Base-by-base conservation (phyloP, 2,797 vertebrate species). In the Sebastes steindachneri region DNA sequence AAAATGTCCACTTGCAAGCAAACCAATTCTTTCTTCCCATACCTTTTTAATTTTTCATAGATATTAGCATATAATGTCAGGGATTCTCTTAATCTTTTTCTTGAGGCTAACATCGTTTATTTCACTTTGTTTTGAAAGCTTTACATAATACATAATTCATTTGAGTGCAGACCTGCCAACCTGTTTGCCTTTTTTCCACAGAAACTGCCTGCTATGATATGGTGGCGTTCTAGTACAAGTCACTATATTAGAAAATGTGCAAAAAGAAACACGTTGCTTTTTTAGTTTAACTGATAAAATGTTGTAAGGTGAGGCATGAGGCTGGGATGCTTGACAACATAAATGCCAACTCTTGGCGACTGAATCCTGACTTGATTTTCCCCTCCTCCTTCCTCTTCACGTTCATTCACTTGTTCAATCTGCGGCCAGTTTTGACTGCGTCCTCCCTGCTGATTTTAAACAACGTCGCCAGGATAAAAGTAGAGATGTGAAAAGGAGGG, bases 81-180 rank as follows among this genome's bases (percentile, higher is more conserved):
- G 68, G 51, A 77, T 80, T 65, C n/a, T 72, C 76, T 45, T 82
- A 21, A 75, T 78, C 45, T 59, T 60, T 77, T 79, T 78, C 72
- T 83, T 64, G 21, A 63, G 75, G 53, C 59, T 67, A 64, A 74
- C 51, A 73, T 84, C 9, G 5, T 89, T 84, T 82, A 69, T 89
- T 82, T 73, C 28, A 69, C 23, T 76, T 83, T 84, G 68, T 73
- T 83, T 77, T 64, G 51, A 85, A 86, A 68, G 37, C 72, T 82
- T 86, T 82, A 84, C 71, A 80, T 79, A 65, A 86, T 81, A 17
- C 67, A 81, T 84, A 77, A 87, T 82, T 86, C 73, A 83, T 89
- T 81, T 51, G 21, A 62, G 57, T 68, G 63, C 76, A 51, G 31
- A 65, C 63, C 83, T 73, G 74, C 29, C 75, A 73, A 73, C 77